Evolutionary conservation across 1,140 invertebrate species (phyloP), one percentile per base, ranked within the genome.

Genomic region (Cephus cinctus): DNA sequence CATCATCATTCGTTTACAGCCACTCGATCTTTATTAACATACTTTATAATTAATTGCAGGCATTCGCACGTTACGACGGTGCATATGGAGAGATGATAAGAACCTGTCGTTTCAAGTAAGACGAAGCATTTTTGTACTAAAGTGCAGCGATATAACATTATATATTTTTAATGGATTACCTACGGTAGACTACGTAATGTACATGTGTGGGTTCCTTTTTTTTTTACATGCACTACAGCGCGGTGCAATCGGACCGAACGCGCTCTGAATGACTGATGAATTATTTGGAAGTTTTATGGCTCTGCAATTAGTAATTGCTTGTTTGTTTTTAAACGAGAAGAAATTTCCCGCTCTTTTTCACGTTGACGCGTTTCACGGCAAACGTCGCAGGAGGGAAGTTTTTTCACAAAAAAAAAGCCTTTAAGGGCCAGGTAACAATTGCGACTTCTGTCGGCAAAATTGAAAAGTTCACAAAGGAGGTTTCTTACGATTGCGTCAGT

Each of bases 111-210:
- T 58, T 61, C 50, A 69, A 69, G 54, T 57, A 69, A 66, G 62
- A 65, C 65, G 47, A 71, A 74, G 64, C 63, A 49, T 65, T 73
- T 67, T 74, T 74, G 71, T 74, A 74, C 71, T 74, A 73, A 74
- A 74, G 71, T 74, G 71, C 71, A 71, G 62, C 67, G 65, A 71
- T 65, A 67, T 70, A 65, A 59, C 63, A 64, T 60, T 56, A 36
- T 15, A 67, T 65, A 64, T 43, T 59, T 70, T 64, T 60, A 47
- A 69, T 61, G 56, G 67, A 65, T 71, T 68, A 61, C 48, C 60
- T 70, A 74, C 40, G 61, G n/a, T 53, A 65, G 56, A 57, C 59
- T 65, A 65, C 61, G 48, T 50, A 69, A 71, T 74, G 59, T 71
- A 74, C 69, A 74, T 56, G 49, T 61, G 59, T 63, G 50, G 52